Conservation (phyloP, 2,797 vertebrate species). For the Brachyrhaphis roseni region DNA sequence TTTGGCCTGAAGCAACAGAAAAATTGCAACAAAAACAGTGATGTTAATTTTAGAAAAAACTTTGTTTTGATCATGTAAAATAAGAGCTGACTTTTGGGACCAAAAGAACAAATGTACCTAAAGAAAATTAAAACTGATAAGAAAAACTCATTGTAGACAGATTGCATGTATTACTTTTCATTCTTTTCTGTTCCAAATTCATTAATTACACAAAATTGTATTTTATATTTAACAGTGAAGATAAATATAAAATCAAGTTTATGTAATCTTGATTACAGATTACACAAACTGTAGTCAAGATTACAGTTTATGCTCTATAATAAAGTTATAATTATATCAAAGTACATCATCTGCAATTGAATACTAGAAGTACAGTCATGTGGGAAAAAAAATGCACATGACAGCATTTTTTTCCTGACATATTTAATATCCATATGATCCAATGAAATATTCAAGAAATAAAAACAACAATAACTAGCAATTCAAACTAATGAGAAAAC, state of each 20-base stretch:
- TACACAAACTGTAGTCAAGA: neutral
- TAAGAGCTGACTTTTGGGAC: neutral
- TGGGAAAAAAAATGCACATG: neutral
- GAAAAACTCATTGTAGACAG: neutral
- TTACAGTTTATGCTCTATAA: neutral
- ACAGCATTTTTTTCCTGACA: neutral
- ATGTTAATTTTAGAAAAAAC: neutral
- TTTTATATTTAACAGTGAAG: too few species aligned
- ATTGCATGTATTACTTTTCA: neutral
- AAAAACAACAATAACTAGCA: neutral
- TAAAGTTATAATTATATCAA: neutral
- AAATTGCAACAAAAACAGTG: neutral
- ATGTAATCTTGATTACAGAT: too few species aligned
- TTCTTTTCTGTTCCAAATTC: neutral
- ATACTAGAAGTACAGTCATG: neutral
- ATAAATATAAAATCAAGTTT: too few species aligned
- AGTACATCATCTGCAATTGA: neutral
- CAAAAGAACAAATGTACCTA: conserved; percentile 5
- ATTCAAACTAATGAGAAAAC: too few species aligned
- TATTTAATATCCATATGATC: neutral
- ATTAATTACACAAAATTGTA: neutral
- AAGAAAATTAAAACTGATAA: neutral
- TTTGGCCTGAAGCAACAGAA: conserved; percentile 77
- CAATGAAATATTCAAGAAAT: neutral
- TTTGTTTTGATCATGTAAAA: neutral